These are phyloP conservation scores for Calephelis nemesis DNA, from an alignment of 1,140 invertebrate genomes.

Conservation along the genomic window DNA sequence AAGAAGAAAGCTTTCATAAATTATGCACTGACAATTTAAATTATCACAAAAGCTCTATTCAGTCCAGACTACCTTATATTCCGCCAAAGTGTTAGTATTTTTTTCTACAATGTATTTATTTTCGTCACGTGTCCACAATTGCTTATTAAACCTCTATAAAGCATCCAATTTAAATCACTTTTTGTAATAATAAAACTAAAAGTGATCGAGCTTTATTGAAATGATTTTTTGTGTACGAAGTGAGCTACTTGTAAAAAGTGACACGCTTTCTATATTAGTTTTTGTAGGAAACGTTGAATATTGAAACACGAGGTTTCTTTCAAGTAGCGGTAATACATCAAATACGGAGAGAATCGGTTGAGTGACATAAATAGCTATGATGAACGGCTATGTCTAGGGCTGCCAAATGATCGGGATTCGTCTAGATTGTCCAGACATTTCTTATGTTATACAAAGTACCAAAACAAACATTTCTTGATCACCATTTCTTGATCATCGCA, in stretches of 20 bases:
- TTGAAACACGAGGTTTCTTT: conserved; percentile 11
- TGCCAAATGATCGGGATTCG: not conserved
- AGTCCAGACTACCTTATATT: too few species aligned
- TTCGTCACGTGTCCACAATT: not conserved
- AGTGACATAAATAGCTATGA: conserved; percentile 30
- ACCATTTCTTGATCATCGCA: too few species aligned
- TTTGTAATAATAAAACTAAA: conserved; percentile 3
- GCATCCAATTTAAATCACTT: not conserved
- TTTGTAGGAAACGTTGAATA: conserved; percentile 23
- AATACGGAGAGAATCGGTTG: conserved; percentile 33
- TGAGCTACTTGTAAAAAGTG: conserved; percentile 21
- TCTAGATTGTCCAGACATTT: too few species aligned
- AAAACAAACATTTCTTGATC: too few species aligned
- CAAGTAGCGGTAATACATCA: conserved; percentile 12
- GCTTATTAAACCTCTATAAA: not conserved
- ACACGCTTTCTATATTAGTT: conserved; percentile 24
- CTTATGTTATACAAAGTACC: too few species aligned
- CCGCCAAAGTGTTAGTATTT: too few species aligned
- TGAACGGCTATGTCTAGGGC: conserved; percentile 2
- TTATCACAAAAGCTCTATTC: too few species aligned
- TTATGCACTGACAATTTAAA: too few species aligned
- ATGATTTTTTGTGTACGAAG: conserved; percentile 20
- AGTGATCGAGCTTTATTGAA: conserved; percentile 20
- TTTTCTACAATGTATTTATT: too few species aligned
- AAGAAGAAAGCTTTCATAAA: too few species aligned